Conservation (phyloP, 2,113 vertebrate species). For the Tamias sibiricus region DNA sequence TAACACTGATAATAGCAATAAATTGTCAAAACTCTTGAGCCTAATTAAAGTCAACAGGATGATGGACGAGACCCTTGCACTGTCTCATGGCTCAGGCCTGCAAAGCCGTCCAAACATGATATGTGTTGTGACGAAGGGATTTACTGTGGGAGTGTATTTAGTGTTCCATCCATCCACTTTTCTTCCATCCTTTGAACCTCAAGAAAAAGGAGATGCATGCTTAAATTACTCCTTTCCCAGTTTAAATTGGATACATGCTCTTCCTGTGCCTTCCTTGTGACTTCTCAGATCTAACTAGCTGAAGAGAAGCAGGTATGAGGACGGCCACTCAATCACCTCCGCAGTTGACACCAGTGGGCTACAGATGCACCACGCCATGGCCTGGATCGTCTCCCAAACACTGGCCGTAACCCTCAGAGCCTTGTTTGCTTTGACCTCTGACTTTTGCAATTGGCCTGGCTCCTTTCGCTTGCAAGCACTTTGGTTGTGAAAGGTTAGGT, state of each 20-base stretch:
- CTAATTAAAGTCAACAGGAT: slow-evolving; percentile 74
- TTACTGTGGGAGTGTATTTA: slow-evolving; percentile 47
- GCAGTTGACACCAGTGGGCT: neutral
- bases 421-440: neutral
- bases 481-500: neutral
- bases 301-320: neutral
- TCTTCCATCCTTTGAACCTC: slow-evolving; percentile 35
- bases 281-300: neutral
- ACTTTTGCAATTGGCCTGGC: accelerated
- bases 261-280: neutral
- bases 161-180: neutral
- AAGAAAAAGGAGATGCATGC: neutral
- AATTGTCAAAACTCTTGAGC: slow-evolving; percentile 52
- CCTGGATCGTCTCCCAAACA: neutral
- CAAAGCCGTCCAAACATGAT: slow-evolving; percentile 54
- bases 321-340: neutral
- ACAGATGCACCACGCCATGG: accelerated
- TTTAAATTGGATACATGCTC: neutral
- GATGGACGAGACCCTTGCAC: slow-evolving; percentile 12
- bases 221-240: neutral
- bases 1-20: slow-evolving; percentile 51
- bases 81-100: neutral
- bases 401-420: neutral
- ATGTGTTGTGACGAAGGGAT: neutral
- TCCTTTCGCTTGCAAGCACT: neutral